Evolutionary conservation across 2,113 vertebrate genomes (phyloP).

Genomic region (Phalacrocorax aristotelis): DNA sequence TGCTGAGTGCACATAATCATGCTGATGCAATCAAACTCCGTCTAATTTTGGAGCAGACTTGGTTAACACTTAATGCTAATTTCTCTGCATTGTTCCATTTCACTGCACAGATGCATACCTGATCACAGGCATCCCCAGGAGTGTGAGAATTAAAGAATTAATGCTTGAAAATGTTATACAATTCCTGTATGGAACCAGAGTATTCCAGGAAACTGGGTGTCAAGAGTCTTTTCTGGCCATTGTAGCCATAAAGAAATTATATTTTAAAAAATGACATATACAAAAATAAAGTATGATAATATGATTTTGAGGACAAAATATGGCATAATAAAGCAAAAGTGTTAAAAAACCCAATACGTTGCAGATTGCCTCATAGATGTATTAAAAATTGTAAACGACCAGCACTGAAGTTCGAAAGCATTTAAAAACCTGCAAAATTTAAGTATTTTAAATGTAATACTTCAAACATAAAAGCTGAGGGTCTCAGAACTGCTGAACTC

Average conservation of each 20-base stretch:
- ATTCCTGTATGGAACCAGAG: neutral
- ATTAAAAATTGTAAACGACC: neutral
- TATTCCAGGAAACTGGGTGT: neutral
- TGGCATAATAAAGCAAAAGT: neutral
- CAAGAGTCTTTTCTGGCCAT: neutral
- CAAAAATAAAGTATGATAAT: neutral
- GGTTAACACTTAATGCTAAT: neutral
- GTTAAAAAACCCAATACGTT: neutral
- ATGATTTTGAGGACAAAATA: neutral
- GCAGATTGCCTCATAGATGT: neutral
- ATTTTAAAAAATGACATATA: neutral
- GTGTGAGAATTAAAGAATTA: neutral
- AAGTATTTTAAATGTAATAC: neutral
- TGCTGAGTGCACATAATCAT: neutral
- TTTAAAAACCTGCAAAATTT: neutral
- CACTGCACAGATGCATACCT: neutral
- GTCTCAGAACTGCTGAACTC: neutral
- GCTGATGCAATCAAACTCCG: neutral
- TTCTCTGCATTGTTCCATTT: neutral
- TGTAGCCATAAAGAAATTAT: neutral
- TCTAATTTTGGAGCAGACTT: neutral
- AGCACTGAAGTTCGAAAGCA: fast-evolving
- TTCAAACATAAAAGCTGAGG: neutral
- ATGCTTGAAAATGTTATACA: neutral
- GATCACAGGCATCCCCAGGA: neutral